Evolutionary conservation across 1,140 invertebrate species (phyloP).

Genomic region (Cherax quadricarinatus): DNA sequence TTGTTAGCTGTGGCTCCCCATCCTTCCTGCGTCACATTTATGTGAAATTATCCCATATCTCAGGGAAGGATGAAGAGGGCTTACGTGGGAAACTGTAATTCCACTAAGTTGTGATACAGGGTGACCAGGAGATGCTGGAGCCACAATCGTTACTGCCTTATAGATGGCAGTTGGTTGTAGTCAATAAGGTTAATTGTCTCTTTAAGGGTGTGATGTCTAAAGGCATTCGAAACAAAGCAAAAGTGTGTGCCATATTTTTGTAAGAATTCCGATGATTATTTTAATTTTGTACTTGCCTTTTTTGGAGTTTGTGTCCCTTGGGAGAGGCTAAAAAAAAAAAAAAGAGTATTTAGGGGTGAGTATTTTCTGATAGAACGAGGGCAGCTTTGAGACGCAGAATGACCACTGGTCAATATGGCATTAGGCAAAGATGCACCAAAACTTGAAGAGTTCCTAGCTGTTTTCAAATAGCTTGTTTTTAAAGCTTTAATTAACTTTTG

Average conservation of each 20-base stretch:
- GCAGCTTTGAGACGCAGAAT: not conserved
- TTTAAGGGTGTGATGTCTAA: constrained; percentile 25
- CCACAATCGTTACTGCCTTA: not conserved
- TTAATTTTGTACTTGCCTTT: constrained; percentile 41
- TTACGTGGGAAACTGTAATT: not conserved
- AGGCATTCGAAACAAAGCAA: constrained; percentile 39
- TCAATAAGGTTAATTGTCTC: not conserved
- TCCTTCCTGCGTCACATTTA: not conserved
- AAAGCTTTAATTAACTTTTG: constrained; percentile 27
- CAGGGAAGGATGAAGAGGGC: not conserved
- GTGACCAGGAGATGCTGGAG: not conserved
- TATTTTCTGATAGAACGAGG: not conserved
- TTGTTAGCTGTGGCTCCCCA: not conserved
- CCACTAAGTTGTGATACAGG: not conserved
- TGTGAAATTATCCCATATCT: not conserved
- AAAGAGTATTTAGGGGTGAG: not conserved
- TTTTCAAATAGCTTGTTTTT: constrained; percentile 30
- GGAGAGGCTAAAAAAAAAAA: not conserved
- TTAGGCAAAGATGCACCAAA: constrained; percentile 36
- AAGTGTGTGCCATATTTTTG: constrained; percentile 65
- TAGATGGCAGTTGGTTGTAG: not conserved
- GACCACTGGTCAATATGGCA: not conserved
- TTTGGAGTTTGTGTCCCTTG: not conserved
- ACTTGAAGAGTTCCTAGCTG: constrained; percentile 42
- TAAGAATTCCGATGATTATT: constrained; percentile 30